Evolutionary conservation across 2,113 vertebrate species (phyloP), one percentile per base, ranked within the genome.

Genomic region (Neotoma lepida): DNA sequence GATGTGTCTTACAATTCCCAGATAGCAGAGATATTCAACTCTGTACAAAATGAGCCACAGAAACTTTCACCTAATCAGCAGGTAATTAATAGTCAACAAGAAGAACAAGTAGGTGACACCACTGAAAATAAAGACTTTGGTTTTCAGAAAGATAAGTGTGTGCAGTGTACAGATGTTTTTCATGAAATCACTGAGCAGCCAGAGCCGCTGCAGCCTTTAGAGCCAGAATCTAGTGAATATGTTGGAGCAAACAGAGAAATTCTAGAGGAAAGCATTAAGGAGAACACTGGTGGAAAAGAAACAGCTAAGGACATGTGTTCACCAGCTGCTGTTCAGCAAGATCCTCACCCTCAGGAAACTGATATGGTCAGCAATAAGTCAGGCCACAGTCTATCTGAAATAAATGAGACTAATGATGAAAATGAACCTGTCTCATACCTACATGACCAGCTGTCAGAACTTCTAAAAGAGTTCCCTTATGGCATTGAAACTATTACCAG

Each of bases 11-110:
- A 98, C 46, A 98, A 98, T 97, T 98, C 98, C 24, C 98, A 98
- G 76, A 98, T 99, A 96, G 98, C 98, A 88, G 94, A 96, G 91
- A 98, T 99, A 9, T 98, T 99, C 90, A 96, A 39, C 39, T 93
- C 96, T 54, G 77, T 76, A 3, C 85, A 61, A 35, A 46, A 56
- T 4, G 90, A 96, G 58, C 68, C 86, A 66, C 74, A 91, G 22
- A 92, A 87, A 46, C 58, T 46, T 73, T n/a, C 41, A 22, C 82
- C 94, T 64, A 89, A 91, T 93, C 90, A 76, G 15, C 90, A 76
- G 13, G 9, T 14, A 17, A 78, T 74, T 74, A 94, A 41, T 64
- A 30, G 58, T 44, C 94, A 97, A 58, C 97, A 96, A 41, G 95
- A 96, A 22, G 94, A 96, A 24, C 24, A 8, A 13, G 22, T 14